These are phyloP conservation scores for Acanthornis magna DNA, from an alignment of 2,797 vertebrate species.

Conservation along the genomic window DNA sequence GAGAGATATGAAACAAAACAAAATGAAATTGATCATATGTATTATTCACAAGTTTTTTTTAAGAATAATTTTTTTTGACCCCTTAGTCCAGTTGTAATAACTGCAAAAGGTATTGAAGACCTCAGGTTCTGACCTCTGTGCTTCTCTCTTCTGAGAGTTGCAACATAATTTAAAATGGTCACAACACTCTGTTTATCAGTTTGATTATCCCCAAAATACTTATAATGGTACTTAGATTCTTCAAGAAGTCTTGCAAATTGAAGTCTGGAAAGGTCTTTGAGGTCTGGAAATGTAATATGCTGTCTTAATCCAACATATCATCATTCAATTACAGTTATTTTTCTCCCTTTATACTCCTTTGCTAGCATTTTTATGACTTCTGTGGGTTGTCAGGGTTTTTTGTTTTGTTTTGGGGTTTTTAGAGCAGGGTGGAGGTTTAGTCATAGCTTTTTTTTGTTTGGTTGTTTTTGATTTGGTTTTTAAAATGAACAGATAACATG, in stretches of 20 bases:
- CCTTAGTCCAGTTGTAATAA: not conserved
- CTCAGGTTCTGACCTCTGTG: not conserved
- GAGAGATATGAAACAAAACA: not conserved
- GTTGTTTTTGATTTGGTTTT: not conserved
- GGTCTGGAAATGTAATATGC: not conserved
- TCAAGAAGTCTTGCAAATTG: not conserved
- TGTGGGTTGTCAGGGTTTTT: rapidly evolving
- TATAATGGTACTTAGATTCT: not conserved
- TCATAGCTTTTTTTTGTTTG: not conserved
- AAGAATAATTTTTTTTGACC: not conserved
- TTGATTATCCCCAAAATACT: not conserved
- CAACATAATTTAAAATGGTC: not conserved
- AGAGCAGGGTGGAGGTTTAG: rapidly evolving
- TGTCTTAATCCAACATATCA: not conserved
- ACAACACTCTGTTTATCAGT: not conserved
- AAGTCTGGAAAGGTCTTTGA: not conserved
- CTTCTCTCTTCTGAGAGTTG: not conserved
- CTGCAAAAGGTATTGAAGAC: not conserved
- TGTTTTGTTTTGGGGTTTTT: not conserved
- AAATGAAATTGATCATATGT: not conserved
- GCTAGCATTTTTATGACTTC: not conserved
- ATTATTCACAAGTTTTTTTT: not conserved
- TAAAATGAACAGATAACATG: not conserved
- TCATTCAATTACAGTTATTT: not conserved
- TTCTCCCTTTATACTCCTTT: not conserved